These are phyloP conservation scores for Xiphophorus birchmanni DNA, from an alignment of 2,797 vertebrate genomes.

Conservation along the genomic window DNA sequence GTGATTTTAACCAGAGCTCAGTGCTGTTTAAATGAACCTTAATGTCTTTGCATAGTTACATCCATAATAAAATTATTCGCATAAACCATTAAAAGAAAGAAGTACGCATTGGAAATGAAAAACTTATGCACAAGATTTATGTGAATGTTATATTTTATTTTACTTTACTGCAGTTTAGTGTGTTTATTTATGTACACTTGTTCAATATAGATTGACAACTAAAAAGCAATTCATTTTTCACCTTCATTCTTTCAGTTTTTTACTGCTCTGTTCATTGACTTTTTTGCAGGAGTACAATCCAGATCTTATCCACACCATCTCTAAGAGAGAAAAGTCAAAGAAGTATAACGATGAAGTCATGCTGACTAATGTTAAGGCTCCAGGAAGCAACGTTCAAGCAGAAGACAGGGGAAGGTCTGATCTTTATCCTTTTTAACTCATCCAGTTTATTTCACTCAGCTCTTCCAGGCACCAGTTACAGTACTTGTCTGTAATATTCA, in stretches of 20 bases:
- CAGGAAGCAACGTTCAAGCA: slow-evolving; percentile 72
- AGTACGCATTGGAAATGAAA: not conserved
- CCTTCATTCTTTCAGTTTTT: not conserved
- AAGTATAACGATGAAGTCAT: slow-evolving; percentile 85
- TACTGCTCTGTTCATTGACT: not conserved
- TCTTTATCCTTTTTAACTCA: not conserved
- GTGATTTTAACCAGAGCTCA: not conserved
- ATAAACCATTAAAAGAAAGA: not conserved
- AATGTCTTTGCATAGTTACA: not conserved
- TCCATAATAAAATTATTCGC: not conserved
- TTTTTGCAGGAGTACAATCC: slow-evolving; percentile 91
- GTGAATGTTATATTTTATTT: not conserved
- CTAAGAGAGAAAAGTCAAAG: slow-evolving; percentile 89
- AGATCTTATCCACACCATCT: slow-evolving; percentile 86
- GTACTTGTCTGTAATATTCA: too few species aligned
- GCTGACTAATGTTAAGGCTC: slow-evolving; percentile 79
- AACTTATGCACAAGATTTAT: not conserved
- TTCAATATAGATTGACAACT: too few species aligned
- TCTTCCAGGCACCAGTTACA: not conserved
- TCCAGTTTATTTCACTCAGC: not conserved
- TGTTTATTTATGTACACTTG: not conserved
- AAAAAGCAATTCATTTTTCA: too few species aligned
- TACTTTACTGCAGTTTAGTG: not conserved
- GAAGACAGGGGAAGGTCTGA: slow-evolving; percentile 86
- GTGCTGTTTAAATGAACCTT: not conserved